These are phyloP conservation scores for Netelia fuscicornis DNA, from an alignment of 2,888 invertebrate genomes.

Conservation along the genomic window DNA sequence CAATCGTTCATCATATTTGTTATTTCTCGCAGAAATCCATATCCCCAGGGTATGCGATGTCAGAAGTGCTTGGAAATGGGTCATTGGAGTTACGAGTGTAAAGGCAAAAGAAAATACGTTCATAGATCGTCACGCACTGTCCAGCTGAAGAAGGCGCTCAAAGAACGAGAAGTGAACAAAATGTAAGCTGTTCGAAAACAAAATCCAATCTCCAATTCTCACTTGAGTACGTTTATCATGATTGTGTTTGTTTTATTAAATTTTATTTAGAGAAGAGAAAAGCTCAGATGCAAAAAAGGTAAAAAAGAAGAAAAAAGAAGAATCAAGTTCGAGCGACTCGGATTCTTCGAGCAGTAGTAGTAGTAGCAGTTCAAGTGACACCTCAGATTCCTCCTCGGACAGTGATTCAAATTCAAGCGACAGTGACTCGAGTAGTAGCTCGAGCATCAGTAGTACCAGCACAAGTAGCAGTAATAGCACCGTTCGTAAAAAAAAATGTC, in stretches of 20 bases:
- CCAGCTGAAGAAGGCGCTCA: slow-evolving; percentile 90
- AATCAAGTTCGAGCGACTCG: slow-evolving; percentile 73
- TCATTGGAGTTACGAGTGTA: slow-evolving; percentile 98
- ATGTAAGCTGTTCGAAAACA: slow-evolving; percentile 70
- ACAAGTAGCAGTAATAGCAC: slow-evolving; percentile 55
- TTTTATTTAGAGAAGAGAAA: slow-evolving; percentile 67
- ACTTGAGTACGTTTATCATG: slow-evolving; percentile 15
- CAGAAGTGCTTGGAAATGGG: slow-evolving; percentile 97
- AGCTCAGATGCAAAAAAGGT: slow-evolving; percentile 65
- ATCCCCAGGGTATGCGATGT: slow-evolving; percentile 93
- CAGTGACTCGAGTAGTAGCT: slow-evolving; percentile 72
- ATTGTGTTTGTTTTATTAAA: slow-evolving; percentile 12
- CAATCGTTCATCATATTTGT: neutral
- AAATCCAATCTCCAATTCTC: slow-evolving; percentile 7
- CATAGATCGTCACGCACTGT: slow-evolving; percentile 94
- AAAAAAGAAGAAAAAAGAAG: slow-evolving; percentile 73
- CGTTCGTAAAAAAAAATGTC: slow-evolving; percentile 57
- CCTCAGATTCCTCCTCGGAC: slow-evolving; percentile 76
- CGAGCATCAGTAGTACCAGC: slow-evolving; percentile 69
- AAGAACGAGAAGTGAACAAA: slow-evolving; percentile 85
- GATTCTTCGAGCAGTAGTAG: slow-evolving; percentile 71
- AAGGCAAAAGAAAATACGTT: slow-evolving; percentile 94
- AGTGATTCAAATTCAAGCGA: slow-evolving; percentile 80
- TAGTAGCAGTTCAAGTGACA: slow-evolving; percentile 71
- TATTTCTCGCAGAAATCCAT: slow-evolving; percentile 81